Percentiles rank a stretch among this genome's conserved stretches.
phyloP scores from a whole-genome alignment of 37 sponge, comb jelly and placozoan species.

The Beroe ovata region DNA sequence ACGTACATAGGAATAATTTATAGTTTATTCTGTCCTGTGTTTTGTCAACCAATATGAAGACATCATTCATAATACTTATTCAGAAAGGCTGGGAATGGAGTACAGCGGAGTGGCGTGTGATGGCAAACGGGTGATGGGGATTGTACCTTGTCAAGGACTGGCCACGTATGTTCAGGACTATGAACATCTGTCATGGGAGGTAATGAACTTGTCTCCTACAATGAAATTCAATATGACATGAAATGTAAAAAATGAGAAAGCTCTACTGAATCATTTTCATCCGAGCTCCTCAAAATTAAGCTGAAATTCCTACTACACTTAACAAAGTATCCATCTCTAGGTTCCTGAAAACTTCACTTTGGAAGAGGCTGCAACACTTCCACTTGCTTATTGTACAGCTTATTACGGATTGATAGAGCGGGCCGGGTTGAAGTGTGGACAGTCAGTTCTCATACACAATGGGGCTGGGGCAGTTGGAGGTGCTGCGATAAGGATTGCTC shows the following conservation, averaged over 20 bases:
- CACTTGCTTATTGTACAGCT: conserved; percentile 24
- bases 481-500: background rate
- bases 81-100: conserved; percentile 23
- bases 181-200: conserved; percentile 16
- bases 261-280: too few relatives aligned
- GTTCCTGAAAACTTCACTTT: background rate
- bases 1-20: too few relatives aligned
- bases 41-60: too few relatives aligned
- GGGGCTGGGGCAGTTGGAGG: conserved; percentile 20
- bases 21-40: too few relatives aligned
- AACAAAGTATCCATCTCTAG: too few relatives aligned
- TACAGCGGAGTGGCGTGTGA: background rate
- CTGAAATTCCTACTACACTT: too few relatives aligned
- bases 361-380: conserved; percentile 19
- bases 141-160: conserved; percentile 40
- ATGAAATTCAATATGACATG: too few relatives aligned
- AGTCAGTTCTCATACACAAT: conserved; percentile 7
- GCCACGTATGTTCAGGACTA: conserved; percentile 2
- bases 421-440: background rate
- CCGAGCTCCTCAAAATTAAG: too few relatives aligned
- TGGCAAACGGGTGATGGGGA: conserved; percentile 15
- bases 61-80: too few relatives aligned
- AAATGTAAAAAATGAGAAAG: too few relatives aligned
- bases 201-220: background rate
- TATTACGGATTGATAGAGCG: background rate